Conservation (phyloP, 2,113 vertebrate genomes). For the Macaca mulatta region DNA sequence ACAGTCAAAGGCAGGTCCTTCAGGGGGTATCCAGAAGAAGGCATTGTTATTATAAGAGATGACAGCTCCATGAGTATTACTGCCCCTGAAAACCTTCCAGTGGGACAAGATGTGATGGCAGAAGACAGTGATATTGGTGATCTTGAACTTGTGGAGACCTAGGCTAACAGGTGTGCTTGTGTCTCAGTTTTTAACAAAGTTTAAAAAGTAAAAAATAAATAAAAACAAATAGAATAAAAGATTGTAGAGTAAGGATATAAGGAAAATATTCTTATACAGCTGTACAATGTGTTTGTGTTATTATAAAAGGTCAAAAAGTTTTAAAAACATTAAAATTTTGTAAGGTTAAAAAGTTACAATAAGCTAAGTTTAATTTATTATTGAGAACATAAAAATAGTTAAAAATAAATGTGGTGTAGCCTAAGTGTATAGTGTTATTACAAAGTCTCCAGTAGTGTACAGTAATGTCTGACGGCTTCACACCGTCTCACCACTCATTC, state of each 20-base stretch:
- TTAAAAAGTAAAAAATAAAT: background rate
- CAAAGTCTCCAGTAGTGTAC: too few species aligned
- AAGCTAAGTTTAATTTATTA: background rate
- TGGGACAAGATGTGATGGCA: background rate
- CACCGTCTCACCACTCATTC: too few species aligned
- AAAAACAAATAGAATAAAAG: background rate
- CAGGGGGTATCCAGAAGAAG: background rate
- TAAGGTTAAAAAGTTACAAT: background rate
- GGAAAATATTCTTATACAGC: background rate
- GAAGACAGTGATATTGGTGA: background rate
- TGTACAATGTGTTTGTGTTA: background rate
- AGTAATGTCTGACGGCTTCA: background rate
- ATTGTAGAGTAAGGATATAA: background rate
- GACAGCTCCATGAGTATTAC: background rate
- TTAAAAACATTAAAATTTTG: background rate
- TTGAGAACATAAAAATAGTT: background rate
- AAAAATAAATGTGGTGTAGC: background rate
- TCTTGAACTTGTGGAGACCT: background rate
- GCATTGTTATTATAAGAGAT: background rate
- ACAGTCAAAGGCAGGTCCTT: background rate
- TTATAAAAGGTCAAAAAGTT: background rate
- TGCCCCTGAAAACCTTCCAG: background rate
- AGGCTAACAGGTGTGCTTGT: background rate
- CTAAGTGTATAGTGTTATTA: background rate
- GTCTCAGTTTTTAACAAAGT: background rate